phyloP scores from a whole-genome alignment of 1,140 invertebrate species.

The Nasonia longicornis region DNA sequence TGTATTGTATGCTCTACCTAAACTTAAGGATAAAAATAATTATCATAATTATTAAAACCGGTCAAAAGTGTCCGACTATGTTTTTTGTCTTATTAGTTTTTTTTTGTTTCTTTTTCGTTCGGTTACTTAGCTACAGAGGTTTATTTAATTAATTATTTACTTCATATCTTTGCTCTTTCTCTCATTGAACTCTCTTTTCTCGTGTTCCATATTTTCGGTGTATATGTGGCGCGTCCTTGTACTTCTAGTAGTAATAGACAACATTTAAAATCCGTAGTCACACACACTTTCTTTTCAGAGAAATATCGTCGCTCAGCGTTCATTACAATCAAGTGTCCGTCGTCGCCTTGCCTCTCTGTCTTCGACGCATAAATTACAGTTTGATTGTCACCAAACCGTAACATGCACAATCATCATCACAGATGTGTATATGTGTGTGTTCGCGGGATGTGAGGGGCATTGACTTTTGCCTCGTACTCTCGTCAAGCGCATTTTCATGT shows the following conservation, averaged over 20 bases:
- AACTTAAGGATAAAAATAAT: conserved; percentile 55
- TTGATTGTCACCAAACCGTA: conserved; percentile 44
- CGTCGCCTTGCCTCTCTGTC: neutral
- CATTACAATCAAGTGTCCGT: conserved; percentile 10
- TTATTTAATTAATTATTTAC: conserved; percentile 29
- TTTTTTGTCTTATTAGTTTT: conserved; percentile 35
- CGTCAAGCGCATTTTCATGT: neutral
- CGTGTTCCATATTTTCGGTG: conserved; percentile 7
- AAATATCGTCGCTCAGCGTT: neutral
- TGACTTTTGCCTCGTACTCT: neutral
- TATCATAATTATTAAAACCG: conserved; percentile 51
- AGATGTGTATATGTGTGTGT: conserved; percentile 11
- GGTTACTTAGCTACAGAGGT: conserved; percentile 34
- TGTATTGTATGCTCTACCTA: conserved; percentile 53
- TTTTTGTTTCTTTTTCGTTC: conserved; percentile 36
- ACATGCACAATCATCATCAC: conserved; percentile 24
- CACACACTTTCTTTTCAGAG: neutral
- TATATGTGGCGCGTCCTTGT: conserved; percentile 22
- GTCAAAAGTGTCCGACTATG: conserved; percentile 41
- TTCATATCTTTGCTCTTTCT: conserved; percentile 22
- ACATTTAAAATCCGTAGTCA: conserved; percentile 38
- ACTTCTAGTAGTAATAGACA: conserved; percentile 19
- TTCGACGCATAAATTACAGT: conserved; percentile 35
- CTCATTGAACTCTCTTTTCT: conserved; percentile 19
- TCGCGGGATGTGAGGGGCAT: conserved; percentile 19